Evolutionary conservation across 2,113 vertebrate species (phyloP).

Genomic region (Brevimyrus niger): DNA sequence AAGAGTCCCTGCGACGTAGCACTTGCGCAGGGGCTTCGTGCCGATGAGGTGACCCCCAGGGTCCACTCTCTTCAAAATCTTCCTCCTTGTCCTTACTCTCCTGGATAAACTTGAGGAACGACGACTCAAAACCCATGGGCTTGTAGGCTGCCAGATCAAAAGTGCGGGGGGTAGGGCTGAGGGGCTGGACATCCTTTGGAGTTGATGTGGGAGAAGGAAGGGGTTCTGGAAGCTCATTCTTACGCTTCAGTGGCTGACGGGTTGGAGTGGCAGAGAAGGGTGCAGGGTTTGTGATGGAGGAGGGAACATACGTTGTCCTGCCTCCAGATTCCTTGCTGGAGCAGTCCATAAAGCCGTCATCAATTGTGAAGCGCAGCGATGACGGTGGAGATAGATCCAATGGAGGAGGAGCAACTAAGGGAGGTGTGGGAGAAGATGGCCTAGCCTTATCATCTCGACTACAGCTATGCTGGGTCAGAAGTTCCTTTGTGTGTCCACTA

Average conservation of each 20-base stretch:
- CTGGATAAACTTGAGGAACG: conserved; percentile 92
- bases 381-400: conserved; percentile 60
- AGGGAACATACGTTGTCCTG: conserved; percentile 53
- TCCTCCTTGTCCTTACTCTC: conserved; percentile 75
- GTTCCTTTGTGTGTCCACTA: conserved; percentile 39
- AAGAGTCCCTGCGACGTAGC: conserved; percentile 40
- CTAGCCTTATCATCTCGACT: conserved; percentile 41
- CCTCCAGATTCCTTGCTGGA: conserved; percentile 45
- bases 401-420: conserved; percentile 48
- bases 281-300: conserved; percentile 21
- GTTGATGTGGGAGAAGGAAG: conserved; percentile 28
- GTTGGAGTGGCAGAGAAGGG: conserved; percentile 42
- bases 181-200: conserved; percentile 58
- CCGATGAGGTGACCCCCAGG: conserved; percentile 29
- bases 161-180: conserved; percentile 45
- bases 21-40: conserved; percentile 42
- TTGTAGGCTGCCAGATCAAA: conserved; percentile 85
- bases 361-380: conserved; percentile 47
- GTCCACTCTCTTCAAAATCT: conserved; percentile 36
- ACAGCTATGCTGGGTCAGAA: conserved; percentile 18
- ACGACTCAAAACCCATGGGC: conserved; percentile 90
- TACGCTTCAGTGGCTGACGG: conserved; percentile 69
- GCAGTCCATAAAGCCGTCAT: conserved; percentile 40
- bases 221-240: conserved; percentile 67
- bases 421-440: conserved; percentile 45